Evolutionary conservation across 2,797 vertebrate species (phyloP).

Genomic region (Hemibagrus guttatus): DNA sequence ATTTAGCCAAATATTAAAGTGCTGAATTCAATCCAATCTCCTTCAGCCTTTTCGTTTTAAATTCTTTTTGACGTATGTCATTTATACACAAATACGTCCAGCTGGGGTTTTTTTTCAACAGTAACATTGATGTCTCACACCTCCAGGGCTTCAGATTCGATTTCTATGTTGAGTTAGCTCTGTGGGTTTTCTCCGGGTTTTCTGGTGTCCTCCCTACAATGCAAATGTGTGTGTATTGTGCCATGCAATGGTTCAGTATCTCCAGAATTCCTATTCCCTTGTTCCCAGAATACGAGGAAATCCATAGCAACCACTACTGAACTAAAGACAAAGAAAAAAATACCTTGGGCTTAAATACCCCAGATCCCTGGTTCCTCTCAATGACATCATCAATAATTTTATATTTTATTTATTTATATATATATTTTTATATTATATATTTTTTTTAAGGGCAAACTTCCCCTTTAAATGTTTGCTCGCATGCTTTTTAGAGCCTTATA

Average conservation of each 20-base stretch:
- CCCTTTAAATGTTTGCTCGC: slow-evolving; percentile 59
- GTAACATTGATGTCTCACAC: not conserved
- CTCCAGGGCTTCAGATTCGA: not conserved
- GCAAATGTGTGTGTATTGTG: not conserved
- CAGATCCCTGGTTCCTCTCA: no score
- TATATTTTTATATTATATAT: no score
- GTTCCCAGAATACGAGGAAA: not conserved
- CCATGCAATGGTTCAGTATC: not conserved
- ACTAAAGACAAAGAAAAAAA: not conserved
- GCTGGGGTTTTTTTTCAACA: not conserved
- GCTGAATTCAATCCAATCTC: not conserved
- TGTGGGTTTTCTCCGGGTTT: not conserved
- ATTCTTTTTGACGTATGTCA: no score
- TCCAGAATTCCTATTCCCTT: not conserved
- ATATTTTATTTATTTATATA: no score
- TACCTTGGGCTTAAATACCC: not conserved
- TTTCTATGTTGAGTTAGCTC: not conserved
- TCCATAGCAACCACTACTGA: not conserved
- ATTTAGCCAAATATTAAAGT: not conserved
- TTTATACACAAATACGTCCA: not conserved
- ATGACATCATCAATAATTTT: not conserved
- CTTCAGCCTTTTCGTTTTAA: not conserved
- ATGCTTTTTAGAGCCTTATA: slow-evolving; percentile 50
- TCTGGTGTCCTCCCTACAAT: not conserved
- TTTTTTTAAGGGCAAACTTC: not conserved